phyloP scores from a whole-genome alignment of 2,113 vertebrate genomes.

The Tapirus terrestris region DNA sequence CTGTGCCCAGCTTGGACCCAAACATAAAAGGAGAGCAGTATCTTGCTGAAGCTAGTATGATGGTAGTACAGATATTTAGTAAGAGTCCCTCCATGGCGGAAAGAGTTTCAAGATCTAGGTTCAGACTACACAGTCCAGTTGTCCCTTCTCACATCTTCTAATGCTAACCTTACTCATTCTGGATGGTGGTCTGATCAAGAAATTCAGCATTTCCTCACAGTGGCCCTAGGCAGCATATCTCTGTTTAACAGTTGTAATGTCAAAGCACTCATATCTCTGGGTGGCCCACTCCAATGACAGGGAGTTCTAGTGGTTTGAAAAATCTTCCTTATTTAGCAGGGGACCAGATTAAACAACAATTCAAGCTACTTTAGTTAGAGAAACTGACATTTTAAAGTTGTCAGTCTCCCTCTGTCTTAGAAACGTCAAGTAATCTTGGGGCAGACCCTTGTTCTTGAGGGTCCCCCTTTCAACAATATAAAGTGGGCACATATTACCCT shows the following conservation, averaged over 20 bases:
- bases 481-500: not conserved
- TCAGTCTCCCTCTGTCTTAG: not conserved
- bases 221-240: not conserved
- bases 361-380: slow-evolving; percentile 9
- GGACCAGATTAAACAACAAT: not conserved
- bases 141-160: slow-evolving; percentile 9
- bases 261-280: not conserved
- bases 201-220: slow-evolving; percentile 26
- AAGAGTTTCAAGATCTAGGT: not conserved
- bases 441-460: not conserved
- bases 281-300: not conserved
- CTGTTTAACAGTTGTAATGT: not conserved
- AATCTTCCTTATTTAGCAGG: not conserved
- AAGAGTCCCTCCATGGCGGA: not conserved
- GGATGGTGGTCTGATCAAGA: not conserved
- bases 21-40: not conserved
- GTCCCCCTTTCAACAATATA: not conserved
- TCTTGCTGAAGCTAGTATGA: not conserved
- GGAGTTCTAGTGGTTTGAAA: not conserved
- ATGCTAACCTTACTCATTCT: slow-evolving; percentile 14
- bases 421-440: not conserved
- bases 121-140: not conserved
- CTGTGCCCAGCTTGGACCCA: not conserved
- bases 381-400: slow-evolving; percentile 36
- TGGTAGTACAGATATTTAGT: not conserved